Evolutionary conservation across 2,113 vertebrate species (phyloP).

Genomic region (Engraulis encrasicolus): DNA sequence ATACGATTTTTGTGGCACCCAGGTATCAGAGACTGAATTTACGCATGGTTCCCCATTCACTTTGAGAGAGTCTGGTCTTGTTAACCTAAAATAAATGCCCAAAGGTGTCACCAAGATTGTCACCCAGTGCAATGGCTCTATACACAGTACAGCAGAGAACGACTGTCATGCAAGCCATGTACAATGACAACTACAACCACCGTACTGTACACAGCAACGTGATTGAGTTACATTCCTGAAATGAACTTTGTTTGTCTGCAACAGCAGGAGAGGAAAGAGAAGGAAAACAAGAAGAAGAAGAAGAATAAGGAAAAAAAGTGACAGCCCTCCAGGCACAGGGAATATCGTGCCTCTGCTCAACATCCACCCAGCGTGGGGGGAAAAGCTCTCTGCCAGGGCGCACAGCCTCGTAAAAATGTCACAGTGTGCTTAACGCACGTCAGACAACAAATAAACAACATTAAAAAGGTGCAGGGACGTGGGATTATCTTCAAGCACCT

Average conservation of each 20-base stretch:
- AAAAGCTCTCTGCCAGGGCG: conserved; percentile 50
- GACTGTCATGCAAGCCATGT: too few species aligned
- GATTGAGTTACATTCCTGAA: background rate
- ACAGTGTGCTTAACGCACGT: conserved; percentile 63
- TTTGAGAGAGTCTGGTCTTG: too few species aligned
- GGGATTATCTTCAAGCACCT: conserved; percentile 71
- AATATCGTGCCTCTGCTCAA: conserved; percentile 20
- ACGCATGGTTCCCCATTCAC: too few species aligned
- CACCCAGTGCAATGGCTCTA: too few species aligned
- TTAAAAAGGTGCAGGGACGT: conserved; percentile 62
- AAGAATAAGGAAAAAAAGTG: conserved; percentile 34
- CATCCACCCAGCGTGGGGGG: background rate
- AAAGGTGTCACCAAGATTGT: too few species aligned
- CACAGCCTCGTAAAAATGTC: conserved; percentile 54
- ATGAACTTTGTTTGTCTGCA: background rate
- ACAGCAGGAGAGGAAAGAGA: conserved; percentile 36
- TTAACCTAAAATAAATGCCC: too few species aligned
- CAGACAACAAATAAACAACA: conserved; percentile 70
- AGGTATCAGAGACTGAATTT: too few species aligned
- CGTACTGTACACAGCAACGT: too few species aligned
- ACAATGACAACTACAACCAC: too few species aligned
- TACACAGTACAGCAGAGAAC: too few species aligned
- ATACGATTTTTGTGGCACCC: too few species aligned
- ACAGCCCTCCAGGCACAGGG: background rate
- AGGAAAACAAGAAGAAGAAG: conserved; percentile 28